A percentile compares a stretch with the other conserved stretches of the same genome.
These are phyloP conservation scores for Heterochromis multidens DNA, from an alignment of 2,113 vertebrate genomes.

Conservation along the genomic window DNA sequence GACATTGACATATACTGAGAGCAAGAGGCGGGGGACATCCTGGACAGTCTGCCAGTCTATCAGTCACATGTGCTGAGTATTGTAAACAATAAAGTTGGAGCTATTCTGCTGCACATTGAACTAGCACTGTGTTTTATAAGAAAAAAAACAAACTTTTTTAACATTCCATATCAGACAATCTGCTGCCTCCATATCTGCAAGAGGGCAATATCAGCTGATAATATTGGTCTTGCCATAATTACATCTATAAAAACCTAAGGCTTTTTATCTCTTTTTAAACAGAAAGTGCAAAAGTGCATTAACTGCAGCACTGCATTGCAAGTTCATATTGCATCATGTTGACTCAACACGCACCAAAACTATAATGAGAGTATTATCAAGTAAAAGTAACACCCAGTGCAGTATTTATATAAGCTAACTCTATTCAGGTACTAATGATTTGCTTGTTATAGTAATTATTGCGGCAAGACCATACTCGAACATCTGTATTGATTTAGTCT, in stretches of 20 bases:
- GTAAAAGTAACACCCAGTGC: constrained; percentile 58
- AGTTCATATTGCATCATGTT: constrained; percentile 62
- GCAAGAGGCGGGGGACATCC: neutral
- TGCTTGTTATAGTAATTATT: constrained; percentile 78
- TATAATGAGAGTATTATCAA: constrained; percentile 66
- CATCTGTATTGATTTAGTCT: constrained; percentile 78
- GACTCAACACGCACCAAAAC: constrained; percentile 49
- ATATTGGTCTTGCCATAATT: neutral
- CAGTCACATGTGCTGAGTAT: neutral
- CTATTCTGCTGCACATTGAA: neutral
- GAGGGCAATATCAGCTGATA: neutral
- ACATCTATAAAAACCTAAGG: constrained; percentile 39
- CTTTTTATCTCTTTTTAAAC: constrained; percentile 32
- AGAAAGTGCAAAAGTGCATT: constrained; percentile 30
- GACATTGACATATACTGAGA: neutral
- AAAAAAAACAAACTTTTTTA: no score
- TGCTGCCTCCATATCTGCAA: neutral
- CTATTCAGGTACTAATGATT: constrained; percentile 76
- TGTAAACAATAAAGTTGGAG: neutral
- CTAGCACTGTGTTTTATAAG: neutral
- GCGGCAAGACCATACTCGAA: constrained; percentile 70
- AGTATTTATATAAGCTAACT: constrained; percentile 73
- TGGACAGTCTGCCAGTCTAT: neutral
- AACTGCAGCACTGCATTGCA: constrained; percentile 24
- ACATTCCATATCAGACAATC: neutral